Evolutionary conservation across 2,113 vertebrate genomes (phyloP).

Genomic region (Pseudorasbora parva): DNA sequence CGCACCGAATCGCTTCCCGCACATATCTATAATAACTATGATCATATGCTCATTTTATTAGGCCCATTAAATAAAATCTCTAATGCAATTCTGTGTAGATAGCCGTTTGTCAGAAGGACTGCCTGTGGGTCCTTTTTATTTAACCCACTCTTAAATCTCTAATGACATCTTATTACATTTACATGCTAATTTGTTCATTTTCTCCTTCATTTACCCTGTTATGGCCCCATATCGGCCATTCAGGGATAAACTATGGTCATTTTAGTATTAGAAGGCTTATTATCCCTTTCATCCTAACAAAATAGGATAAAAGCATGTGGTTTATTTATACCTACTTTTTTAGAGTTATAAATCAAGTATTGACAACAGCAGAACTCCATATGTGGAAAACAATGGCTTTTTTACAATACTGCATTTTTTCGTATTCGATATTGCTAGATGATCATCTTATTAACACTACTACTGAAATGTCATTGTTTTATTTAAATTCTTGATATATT

Average conservation of each 20-base stretch:
- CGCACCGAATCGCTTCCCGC: slow-evolving; percentile 1
- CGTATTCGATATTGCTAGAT: too few relatives aligned
- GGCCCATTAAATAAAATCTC: slow-evolving; percentile 41
- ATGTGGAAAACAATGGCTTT: neutral
- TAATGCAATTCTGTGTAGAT: slow-evolving; percentile 38
- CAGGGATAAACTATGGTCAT: slow-evolving; percentile 20
- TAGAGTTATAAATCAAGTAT: neutral
- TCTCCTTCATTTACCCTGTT: slow-evolving; percentile 36
- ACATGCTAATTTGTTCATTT: slow-evolving; percentile 40
- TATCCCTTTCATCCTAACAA: neutral
- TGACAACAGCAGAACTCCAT: neutral
- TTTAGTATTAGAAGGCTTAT: slow-evolving; percentile 10
- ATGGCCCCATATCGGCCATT: slow-evolving; percentile 11
- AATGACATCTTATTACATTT: slow-evolving; percentile 44
- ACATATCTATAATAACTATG: slow-evolving; percentile 44
- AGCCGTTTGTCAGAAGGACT: slow-evolving; percentile 32
- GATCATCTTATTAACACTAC: neutral
- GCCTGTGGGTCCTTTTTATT: slow-evolving; percentile 13
- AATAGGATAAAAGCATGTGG: slow-evolving; percentile 3
- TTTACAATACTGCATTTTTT: too few relatives aligned
- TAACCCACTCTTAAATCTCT: slow-evolving; percentile 22
- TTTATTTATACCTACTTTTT: slow-evolving; percentile 5
- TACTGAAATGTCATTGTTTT: slow-evolving; percentile 3
- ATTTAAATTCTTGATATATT: slow-evolving; percentile 3
- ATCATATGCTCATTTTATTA: slow-evolving; percentile 55